Percentiles rank a stretch among this genome's conserved stretches.
Evolutionary conservation across 2,888 invertebrate genomes (phyloP).

Genomic region (Mechanitis messenoides): DNA sequence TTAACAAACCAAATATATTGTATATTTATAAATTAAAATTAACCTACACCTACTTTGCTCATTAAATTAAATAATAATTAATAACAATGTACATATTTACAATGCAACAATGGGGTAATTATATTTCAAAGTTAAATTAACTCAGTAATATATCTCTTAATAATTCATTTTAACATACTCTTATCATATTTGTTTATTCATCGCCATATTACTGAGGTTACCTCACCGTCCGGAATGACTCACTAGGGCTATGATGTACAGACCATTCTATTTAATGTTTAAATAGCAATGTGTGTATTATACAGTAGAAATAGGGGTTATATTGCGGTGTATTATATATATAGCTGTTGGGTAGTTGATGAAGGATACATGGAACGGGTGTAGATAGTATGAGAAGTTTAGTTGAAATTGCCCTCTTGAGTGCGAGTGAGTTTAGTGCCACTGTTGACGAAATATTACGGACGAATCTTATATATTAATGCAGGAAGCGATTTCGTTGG

Average conservation of each 20-base stretch:
- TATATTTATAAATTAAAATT: too few species aligned
- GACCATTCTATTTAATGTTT: neutral
- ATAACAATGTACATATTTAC: too few species aligned
- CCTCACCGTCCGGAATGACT: conserved; percentile 14
- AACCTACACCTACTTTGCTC: too few species aligned
- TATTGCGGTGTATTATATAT: conserved; percentile 1
- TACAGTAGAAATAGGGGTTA: neutral
- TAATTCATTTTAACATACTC: conserved; percentile 7
- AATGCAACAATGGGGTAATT: neutral
- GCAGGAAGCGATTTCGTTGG: too few species aligned
- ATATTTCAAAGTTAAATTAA: neutral
- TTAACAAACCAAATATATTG: too few species aligned
- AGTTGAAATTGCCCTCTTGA: conserved; percentile 23
- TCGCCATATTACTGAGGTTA: conserved; percentile 1
- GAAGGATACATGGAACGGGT: conserved; percentile 32
- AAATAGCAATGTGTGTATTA: neutral
- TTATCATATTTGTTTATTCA: conserved; percentile 4
- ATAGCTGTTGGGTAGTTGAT: neutral
- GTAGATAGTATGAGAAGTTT: conserved; percentile 26
- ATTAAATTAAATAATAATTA: too few species aligned
- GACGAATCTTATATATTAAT: too few species aligned
- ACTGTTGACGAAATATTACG: conserved; percentile 20
- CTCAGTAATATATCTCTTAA: conserved; percentile 10
- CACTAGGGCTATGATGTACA: conserved; percentile 11
- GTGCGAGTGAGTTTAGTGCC: conserved; percentile 12